Conservation (phyloP, 2,797 vertebrate species). For the Denticeps clupeoides region DNA sequence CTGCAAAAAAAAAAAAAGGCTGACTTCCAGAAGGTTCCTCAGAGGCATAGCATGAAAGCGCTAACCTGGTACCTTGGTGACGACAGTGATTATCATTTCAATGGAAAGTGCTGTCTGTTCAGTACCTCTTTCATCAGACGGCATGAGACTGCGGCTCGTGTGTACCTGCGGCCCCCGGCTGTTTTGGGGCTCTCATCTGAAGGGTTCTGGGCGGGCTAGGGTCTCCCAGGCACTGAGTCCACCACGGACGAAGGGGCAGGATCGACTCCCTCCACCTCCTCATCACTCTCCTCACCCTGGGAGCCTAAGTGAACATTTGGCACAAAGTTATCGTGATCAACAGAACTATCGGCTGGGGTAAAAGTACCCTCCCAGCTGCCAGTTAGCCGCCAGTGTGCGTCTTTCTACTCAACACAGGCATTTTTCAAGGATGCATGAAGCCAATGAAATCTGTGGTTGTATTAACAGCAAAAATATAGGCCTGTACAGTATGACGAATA, state of each 20-base stretch:
- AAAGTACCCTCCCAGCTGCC: no score
- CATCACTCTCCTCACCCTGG: slow-evolving; percentile 32
- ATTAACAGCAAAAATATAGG: no score
- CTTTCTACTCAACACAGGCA: no score
- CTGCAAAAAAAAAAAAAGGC: no score
- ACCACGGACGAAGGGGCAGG: slow-evolving; percentile 16
- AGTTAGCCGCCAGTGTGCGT: no score
- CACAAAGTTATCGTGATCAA: not conserved
- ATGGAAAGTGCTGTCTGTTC: not conserved
- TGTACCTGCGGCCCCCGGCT: not conserved
- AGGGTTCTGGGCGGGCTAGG: slow-evolving; percentile 16
- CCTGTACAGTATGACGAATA: no score
- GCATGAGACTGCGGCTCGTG: not conserved
- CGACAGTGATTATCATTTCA: not conserved
- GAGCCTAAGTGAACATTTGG: slow-evolving; percentile 30
- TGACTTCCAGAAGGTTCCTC: no score
- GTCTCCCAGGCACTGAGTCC: slow-evolving; percentile 31
- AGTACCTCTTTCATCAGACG: not conserved
- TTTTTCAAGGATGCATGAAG: no score
- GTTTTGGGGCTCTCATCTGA: not conserved
- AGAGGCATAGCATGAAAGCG: no score
- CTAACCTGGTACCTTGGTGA: no score
- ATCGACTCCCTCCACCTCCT: slow-evolving; percentile 39
- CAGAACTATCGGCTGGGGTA: not conserved
- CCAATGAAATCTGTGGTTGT: no score